These are phyloP conservation scores for Entelurus aequoreus DNA, from an alignment of 2,113 vertebrate species.

Conservation along the genomic window DNA sequence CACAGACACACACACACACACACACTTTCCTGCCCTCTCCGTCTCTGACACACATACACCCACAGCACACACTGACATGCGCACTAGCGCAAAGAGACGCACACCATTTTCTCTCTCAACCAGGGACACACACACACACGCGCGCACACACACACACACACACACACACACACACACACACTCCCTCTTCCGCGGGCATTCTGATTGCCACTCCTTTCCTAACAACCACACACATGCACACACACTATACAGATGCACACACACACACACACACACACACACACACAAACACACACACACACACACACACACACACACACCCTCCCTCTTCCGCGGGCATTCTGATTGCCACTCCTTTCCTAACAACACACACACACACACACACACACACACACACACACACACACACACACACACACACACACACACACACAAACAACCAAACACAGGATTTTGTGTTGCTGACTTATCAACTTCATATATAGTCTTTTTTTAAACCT, in stretches of 20 bases:
- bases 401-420: slow-evolving; percentile 18
- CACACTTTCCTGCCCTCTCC: slow-evolving; percentile 32
- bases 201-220: slow-evolving; percentile 53
- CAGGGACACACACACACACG: slow-evolving; percentile 8
- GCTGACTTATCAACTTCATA: neutral
- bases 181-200: slow-evolving; percentile 51
- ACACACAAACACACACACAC: slow-evolving; percentile 31
- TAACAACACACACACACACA: slow-evolving; percentile 34
- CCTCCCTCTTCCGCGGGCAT: slow-evolving; percentile 51
- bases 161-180: slow-evolving; percentile 16
- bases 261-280: slow-evolving; percentile 13
- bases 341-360: slow-evolving; percentile 53
- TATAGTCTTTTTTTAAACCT: neutral
- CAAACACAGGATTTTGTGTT: slow-evolving; percentile 35
- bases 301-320: slow-evolving; percentile 19
- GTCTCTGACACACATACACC: slow-evolving; percentile 39
- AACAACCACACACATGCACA: slow-evolving; percentile 47
- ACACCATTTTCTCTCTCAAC: slow-evolving; percentile 34
- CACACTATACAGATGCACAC: slow-evolving; percentile 19
- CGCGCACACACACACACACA: slow-evolving; percentile 11
- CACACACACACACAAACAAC: slow-evolving; percentile 33
- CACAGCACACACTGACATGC: slow-evolving; percentile 44
- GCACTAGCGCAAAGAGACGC: slow-evolving; percentile 30
- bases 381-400: slow-evolving; percentile 20
- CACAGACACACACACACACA: slow-evolving; percentile 7